Evolutionary conservation across 2,113 vertebrate species (phyloP).

Genomic region (Malurus cyaneus): DNA sequence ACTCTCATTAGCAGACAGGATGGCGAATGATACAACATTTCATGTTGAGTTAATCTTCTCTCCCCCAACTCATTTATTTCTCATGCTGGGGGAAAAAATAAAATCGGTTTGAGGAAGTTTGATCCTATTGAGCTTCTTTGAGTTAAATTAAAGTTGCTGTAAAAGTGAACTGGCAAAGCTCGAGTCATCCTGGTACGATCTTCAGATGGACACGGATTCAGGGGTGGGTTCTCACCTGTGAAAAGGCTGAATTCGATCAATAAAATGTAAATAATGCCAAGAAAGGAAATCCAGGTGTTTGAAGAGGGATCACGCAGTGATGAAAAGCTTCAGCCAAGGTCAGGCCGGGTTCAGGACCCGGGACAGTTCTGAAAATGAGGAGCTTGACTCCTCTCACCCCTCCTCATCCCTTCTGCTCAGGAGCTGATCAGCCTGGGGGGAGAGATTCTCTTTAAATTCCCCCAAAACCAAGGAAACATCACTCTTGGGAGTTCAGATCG

Average conservation of each 20-base stretch:
- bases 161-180: background rate
- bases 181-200: background rate
- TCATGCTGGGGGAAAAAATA: background rate
- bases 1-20: background rate
- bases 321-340: background rate
- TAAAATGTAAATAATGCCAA: background rate
- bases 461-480: background rate
- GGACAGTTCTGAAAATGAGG: background rate
- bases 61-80: background rate
- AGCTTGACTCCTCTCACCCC: accelerated
- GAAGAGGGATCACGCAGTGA: background rate
- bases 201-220: background rate
- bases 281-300: background rate
- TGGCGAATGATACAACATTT: background rate
- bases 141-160: background rate
- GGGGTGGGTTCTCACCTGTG: accelerated
- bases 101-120: background rate
- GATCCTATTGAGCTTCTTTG: background rate
- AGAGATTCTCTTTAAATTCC: background rate
- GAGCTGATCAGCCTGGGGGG: accelerated
- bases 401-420: background rate
- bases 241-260: background rate
- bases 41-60: background rate
- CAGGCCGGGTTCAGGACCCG: background rate
- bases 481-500: background rate